Percentiles rank a stretch among this genome's conserved stretches.
phyloP scores from a whole-genome alignment of 1,140 invertebrate species.

The Zaprionus nigranus region DNA sequence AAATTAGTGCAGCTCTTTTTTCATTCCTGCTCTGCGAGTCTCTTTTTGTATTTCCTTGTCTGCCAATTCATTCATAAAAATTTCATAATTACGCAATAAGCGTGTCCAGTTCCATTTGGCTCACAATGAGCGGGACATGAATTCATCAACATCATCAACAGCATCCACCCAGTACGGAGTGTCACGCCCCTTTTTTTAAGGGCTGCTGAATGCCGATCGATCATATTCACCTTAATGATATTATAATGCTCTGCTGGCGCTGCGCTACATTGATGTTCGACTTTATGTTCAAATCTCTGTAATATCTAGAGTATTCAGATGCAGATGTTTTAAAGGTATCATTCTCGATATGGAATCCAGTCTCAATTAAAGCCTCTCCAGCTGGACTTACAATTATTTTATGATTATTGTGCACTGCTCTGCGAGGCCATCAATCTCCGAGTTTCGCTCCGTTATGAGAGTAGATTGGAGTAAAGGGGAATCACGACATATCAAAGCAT shows the following conservation, averaged over 20 bases:
- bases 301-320: background rate
- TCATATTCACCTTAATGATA: constrained; percentile 75
- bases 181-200: constrained; percentile 65
- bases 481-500: constrained; percentile 54
- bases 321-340: background rate
- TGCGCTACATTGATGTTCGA: background rate
- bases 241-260: constrained; percentile 59
- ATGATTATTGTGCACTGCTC: constrained; percentile 55
- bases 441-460: background rate
- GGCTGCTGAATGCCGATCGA: constrained; percentile 47
- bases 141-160: constrained; percentile 77
- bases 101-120: constrained; percentile 75
- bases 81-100: constrained; percentile 81
- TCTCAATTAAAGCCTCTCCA: background rate
- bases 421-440: constrained; percentile 46
- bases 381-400: constrained; percentile 60
- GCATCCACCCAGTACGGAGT: constrained; percentile 24
- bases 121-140: constrained; percentile 41
- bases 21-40: constrained; percentile 13
- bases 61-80: constrained; percentile 71
- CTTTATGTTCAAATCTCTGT: background rate
- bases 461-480: no score
- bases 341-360: no score
- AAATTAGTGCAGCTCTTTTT: constrained; percentile 78
- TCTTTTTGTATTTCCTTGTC: constrained; percentile 5